Percentiles rank a stretch among this genome's conserved stretches.
These are phyloP conservation scores for Apodemia hepburni DNA, from an alignment of 2,888 invertebrate genomes.

Conservation along the genomic window DNA sequence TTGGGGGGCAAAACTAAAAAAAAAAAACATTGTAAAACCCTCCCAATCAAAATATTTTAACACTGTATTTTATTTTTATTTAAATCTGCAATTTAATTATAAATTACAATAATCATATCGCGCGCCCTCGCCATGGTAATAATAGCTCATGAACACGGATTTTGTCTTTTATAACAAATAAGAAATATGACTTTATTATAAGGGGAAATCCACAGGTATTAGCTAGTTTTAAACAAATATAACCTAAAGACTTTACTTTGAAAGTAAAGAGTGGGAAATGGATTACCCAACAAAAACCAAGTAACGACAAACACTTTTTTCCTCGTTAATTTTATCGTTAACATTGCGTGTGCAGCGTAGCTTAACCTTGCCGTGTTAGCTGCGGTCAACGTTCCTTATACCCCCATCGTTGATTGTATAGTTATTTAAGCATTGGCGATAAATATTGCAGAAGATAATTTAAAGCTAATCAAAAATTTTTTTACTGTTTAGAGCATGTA, in stretches of 20 bases:
- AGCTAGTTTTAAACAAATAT: background rate
- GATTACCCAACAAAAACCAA: background rate
- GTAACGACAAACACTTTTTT: background rate
- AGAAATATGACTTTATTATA: background rate
- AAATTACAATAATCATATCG: background rate
- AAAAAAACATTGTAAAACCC: background rate
- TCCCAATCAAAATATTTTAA: background rate
- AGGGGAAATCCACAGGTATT: background rate
- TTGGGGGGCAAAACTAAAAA: background rate
- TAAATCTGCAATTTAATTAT: background rate
- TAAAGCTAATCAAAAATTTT: no score
- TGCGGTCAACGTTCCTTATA: constrained; percentile 11
- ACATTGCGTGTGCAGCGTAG: constrained; percentile 10
- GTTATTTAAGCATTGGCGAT: background rate
- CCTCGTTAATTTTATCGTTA: constrained; percentile 1
- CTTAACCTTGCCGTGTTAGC: constrained; percentile 10
- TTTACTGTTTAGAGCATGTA: no score
- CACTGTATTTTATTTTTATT: background rate
- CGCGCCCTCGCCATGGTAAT: background rate
- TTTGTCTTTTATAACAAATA: background rate
- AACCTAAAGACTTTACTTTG: no score
- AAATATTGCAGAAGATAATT: background rate
- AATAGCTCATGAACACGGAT: background rate
- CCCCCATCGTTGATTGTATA: background rate
- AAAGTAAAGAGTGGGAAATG: background rate